Base-by-base conservation (phyloP, 1,140 invertebrate species). In the Paraescarpia echinospica region DNA sequence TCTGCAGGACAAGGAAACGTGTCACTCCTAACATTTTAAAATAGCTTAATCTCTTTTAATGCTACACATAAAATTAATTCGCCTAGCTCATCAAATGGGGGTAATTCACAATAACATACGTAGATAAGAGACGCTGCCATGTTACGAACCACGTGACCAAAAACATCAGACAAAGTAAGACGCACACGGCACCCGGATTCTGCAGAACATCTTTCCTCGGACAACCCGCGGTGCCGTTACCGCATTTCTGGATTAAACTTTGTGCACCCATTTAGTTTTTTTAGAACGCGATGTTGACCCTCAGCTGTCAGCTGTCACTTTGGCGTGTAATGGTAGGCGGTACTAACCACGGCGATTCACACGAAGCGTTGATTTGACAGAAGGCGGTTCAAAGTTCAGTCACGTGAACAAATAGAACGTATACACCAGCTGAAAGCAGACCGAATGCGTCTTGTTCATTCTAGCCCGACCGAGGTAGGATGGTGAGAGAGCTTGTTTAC, bases 331-430 rank as follows among this genome's bases (percentile, higher is more conserved):
- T 27, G 59, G 59, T 77, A 31, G 59, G 59, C 59, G 59, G 59
- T 27, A 18, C 59, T 77, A 77, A 2, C 8, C 27, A 14, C 59
- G 22, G n/a, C n/a, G n/a, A n/a, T n/a, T n/a, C 2, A 18, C 59
- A 4, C 59, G 59, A 77, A 77, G 59, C 59, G 27, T 77, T 77
- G 59, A 77, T 77, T 77, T 27, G 59, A 77, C 22, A 77, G 22
- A 77, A 77, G 8, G 22, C 59, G 59, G 59, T 77, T 77, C 59
- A 77, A 77, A 77, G 59, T 77, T 77, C 59, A 77, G 59, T 77
- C 59, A 77, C 59, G 59, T 77, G 59, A 77, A 77, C 59, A 77
- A 77, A 77, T 77, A 77, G 27, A 77, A 77, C 59, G 59, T 77
- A 77, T 77, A 77, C 59, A 77, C 18, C 59, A 18, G 4, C 59